Evolutionary conservation across 2,113 vertebrate species (phyloP).

Genomic region (Ciconia maguari): DNA sequence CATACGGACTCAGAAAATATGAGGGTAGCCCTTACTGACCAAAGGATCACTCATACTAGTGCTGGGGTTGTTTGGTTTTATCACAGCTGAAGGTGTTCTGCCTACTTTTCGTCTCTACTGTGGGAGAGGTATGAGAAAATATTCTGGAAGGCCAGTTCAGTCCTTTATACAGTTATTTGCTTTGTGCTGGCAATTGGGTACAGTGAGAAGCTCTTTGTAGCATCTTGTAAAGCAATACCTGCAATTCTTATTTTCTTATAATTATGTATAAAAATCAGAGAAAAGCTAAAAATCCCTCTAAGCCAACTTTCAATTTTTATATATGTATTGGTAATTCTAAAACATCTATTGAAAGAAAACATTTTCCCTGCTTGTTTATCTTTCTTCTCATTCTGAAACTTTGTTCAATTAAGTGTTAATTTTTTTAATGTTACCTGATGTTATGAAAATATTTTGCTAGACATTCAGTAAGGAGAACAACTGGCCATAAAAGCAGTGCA

Average conservation of each 20-base stretch:
- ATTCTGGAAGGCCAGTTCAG: neutral
- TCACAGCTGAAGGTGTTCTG: neutral
- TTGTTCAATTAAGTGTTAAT: neutral
- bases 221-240: neutral
- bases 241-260: neutral
- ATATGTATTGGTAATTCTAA: neutral
- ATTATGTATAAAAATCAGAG: neutral
- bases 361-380: neutral
- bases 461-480: neutral
- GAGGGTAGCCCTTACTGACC: neutral
- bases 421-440: neutral
- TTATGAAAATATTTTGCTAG: neutral
- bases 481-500: neutral
- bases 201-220: neutral
- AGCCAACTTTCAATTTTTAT: neutral
- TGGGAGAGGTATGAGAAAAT: neutral
- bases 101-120: neutral
- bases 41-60: neutral
- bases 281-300: neutral
- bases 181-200: neutral
- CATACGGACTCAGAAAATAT: neutral
- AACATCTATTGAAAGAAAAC: neutral
- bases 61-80: neutral
- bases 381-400: neutral
- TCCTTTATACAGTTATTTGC: neutral